Evolutionary conservation across 2,888 invertebrate species (phyloP).

Genomic region (Hyles lineata): DNA sequence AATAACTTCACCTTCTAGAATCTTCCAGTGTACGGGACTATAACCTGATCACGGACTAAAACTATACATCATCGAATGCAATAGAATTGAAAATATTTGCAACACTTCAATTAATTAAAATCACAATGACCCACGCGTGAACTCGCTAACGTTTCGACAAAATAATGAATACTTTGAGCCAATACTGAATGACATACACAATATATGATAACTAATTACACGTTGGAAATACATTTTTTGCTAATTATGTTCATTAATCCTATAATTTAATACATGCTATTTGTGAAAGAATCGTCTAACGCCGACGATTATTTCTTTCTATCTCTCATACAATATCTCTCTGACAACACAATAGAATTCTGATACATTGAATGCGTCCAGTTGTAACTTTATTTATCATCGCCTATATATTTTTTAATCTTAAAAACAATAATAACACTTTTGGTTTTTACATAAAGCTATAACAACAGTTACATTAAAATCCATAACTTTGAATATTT

Average conservation of each 20-base stretch:
- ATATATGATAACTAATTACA: conserved; percentile 40
- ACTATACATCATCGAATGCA: neutral
- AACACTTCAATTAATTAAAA: conserved; percentile 35
- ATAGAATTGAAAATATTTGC: conserved; percentile 7
- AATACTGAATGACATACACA: conserved; percentile 67
- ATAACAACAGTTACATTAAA: conserved; percentile 80
- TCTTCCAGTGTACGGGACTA: neutral
- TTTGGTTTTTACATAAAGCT: conserved; percentile 83
- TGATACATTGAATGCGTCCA: conserved; percentile 22
- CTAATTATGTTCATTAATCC: conserved; percentile 16
- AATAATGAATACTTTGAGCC: conserved; percentile 76
- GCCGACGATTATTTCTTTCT: neutral
- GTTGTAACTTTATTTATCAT: conserved; percentile 19
- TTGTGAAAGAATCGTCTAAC: conserved; percentile 5
- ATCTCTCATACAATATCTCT: neutral
- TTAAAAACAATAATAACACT: conserved; percentile 82
- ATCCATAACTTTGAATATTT: conserved; percentile 67
- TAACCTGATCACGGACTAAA: neutral
- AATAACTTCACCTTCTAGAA: neutral
- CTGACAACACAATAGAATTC: conserved; percentile 4
- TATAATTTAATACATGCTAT: conserved; percentile 6
- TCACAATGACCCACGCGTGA: conserved; percentile 40
- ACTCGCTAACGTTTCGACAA: conserved; percentile 45
- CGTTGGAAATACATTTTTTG: conserved; percentile 21
- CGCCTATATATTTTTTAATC: conserved; percentile 32